phyloP scores from a whole-genome alignment of 2,797 vertebrate genomes.

The Chloroceryle inda region DNA sequence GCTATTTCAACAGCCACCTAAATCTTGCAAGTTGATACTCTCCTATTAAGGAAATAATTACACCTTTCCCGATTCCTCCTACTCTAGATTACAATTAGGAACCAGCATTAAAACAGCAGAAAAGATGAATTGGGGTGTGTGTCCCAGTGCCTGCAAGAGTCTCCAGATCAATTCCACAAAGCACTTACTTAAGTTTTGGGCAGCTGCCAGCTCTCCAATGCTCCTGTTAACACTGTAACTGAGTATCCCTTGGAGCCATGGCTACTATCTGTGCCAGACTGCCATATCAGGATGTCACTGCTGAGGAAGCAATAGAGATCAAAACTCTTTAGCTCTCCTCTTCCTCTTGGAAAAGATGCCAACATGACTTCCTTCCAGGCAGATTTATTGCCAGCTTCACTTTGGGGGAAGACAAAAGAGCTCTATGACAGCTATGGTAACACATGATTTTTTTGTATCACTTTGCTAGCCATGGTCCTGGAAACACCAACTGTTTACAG shows the following conservation, averaged over 20 bases:
- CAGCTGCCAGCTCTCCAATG: slow-evolving; percentile 16
- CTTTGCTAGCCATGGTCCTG: background rate
- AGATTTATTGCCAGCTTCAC: background rate
- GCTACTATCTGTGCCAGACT: slow-evolving; percentile 10
- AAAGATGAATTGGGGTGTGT: background rate
- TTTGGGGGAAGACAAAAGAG: background rate
- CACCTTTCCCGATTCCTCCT: background rate
- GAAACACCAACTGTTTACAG: background rate
- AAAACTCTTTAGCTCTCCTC: background rate
- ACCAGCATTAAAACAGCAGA: background rate
- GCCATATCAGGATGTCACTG: background rate
- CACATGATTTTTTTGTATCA: background rate
- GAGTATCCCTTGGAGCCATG: background rate
- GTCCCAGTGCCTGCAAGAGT: background rate
- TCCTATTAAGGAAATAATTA: background rate
- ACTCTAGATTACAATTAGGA: background rate
- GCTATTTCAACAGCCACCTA: background rate
- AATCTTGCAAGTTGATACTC: background rate
- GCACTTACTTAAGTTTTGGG: background rate
- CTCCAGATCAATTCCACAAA: slow-evolving; percentile 5
- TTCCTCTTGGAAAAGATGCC: background rate
- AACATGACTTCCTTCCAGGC: background rate
- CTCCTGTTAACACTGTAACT: background rate
- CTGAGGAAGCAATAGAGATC: background rate
- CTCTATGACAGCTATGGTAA: background rate